Evolutionary conservation across 2,888 invertebrate genomes (phyloP).

Genomic region (Cybosia mesomella): DNA sequence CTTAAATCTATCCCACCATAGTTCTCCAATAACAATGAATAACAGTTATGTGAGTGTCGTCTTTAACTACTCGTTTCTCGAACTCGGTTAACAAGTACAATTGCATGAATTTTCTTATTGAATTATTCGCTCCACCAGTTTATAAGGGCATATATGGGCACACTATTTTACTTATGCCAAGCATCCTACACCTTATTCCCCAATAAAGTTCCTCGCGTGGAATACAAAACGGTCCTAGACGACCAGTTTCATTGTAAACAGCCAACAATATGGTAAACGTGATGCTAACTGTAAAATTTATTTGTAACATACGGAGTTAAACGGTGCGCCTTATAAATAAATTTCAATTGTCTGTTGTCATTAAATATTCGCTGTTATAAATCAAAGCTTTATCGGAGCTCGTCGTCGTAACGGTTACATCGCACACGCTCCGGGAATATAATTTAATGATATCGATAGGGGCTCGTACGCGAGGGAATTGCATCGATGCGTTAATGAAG

Average conservation of each 20-base stretch:
- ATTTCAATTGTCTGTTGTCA: slow-evolving; percentile 85
- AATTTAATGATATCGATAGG: slow-evolving; percentile 79
- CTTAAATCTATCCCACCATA: neutral
- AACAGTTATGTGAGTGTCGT: slow-evolving; percentile 39
- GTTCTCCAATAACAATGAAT: slow-evolving; percentile 30
- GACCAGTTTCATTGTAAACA: slow-evolving; percentile 69
- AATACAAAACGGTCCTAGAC: slow-evolving; percentile 74
- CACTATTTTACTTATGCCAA: slow-evolving; percentile 54
- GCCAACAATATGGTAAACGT: slow-evolving; percentile 74
- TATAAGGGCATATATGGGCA: slow-evolving; percentile 55
- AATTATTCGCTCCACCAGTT: slow-evolving; percentile 53
- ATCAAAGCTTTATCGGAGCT: slow-evolving; percentile 82
- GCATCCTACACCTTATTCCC: slow-evolving; percentile 60
- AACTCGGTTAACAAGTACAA: slow-evolving; percentile 53
- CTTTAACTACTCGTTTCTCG: slow-evolving; percentile 31
- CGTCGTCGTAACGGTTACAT: slow-evolving; percentile 77
- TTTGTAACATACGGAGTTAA: slow-evolving; percentile 75
- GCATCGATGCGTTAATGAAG: slow-evolving; percentile 48
- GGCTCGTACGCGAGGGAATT: slow-evolving; percentile 56
- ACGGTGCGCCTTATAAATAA: slow-evolving; percentile 81
- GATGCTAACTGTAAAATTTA: slow-evolving; percentile 79
- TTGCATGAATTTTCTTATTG: slow-evolving; percentile 53
- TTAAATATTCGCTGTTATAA: slow-evolving; percentile 83
- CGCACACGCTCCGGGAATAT: slow-evolving; percentile 75
- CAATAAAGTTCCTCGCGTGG: slow-evolving; percentile 64